Conservation (phyloP, 1,140 invertebrate species). For the Harlomillsia oculata region DNA sequence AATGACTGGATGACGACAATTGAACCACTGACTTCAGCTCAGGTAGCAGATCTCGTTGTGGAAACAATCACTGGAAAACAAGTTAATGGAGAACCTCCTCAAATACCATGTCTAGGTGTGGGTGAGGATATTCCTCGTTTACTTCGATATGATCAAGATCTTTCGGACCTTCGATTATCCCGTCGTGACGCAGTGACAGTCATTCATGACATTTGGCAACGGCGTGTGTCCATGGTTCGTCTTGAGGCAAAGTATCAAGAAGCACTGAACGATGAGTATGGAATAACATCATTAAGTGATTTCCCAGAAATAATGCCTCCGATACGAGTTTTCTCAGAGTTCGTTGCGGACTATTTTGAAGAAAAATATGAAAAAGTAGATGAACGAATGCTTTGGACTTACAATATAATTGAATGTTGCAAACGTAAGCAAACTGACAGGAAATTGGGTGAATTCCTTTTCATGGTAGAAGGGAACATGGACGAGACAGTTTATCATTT, state of each 20-base stretch:
- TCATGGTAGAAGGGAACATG: neutral
- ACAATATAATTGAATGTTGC: slow-evolving; percentile 21
- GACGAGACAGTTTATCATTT: slow-evolving; percentile 21
- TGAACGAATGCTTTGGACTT: slow-evolving; percentile 15
- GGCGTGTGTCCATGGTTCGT: slow-evolving; percentile 2
- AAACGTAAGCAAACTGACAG: neutral
- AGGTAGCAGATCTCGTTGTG: slow-evolving; percentile 15
- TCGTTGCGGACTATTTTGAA: slow-evolving; percentile 14
- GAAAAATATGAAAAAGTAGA: neutral
- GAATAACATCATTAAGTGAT: neutral
- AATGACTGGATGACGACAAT: slow-evolving; percentile 8
- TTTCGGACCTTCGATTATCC: neutral
- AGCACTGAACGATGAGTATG: slow-evolving; percentile 3
- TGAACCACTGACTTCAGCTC: slow-evolving; percentile 6
- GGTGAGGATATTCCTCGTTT: slow-evolving; percentile 3
- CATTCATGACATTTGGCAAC: slow-evolving; percentile 13
- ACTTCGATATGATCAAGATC: slow-evolving; percentile 2
- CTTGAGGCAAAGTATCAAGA: neutral
- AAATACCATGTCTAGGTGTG: neutral
- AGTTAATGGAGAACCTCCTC: slow-evolving; percentile 1
- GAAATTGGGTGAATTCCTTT: slow-evolving; percentile 1
- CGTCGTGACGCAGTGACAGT: slow-evolving; percentile 3
- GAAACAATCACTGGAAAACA: slow-evolving; percentile 15
- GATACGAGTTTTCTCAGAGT: slow-evolving; percentile 13
- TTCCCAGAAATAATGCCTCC: neutral